phyloP scores from a whole-genome alignment of 2,888 invertebrate genomes.

The Tipula lateralis region DNA sequence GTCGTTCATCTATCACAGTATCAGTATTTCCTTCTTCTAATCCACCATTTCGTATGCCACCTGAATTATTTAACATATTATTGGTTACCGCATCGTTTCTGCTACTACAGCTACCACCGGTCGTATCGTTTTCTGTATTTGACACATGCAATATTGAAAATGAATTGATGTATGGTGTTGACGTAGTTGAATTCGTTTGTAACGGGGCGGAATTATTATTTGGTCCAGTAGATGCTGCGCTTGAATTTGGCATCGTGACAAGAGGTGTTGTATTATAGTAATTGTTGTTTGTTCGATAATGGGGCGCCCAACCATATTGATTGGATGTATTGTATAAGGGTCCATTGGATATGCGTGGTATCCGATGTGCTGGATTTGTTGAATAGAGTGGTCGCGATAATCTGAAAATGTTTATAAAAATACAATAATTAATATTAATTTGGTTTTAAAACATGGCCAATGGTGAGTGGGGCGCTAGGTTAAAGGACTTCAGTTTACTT shows the following conservation, averaged over 20 bases:
- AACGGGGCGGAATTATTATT: background rate
- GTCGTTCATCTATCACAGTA: constrained; percentile 34
- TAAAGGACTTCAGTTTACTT: no score
- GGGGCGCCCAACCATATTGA: background rate
- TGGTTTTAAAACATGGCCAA: background rate
- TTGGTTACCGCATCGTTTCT: constrained; percentile 29
- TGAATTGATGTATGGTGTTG: background rate
- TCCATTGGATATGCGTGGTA: constrained; percentile 28
- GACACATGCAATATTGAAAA: background rate
- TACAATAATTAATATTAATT: background rate
- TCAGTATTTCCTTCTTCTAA: constrained; percentile 31
- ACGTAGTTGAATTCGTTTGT: background rate
- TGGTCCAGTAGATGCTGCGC: background rate
- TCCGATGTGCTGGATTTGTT: background rate
- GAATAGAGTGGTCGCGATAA: constrained; percentile 25
- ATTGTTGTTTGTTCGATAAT: constrained; percentile 26
- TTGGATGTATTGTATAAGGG: constrained; percentile 27
- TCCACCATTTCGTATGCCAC: background rate
- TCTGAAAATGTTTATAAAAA: background rate
- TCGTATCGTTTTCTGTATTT: background rate
- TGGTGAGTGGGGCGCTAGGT: no score
- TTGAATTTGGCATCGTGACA: background rate
- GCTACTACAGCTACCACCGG: background rate
- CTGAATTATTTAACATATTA: constrained; percentile 19
- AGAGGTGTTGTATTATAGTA: background rate